Percentiles rank a stretch among this genome's conserved stretches.
Conservation (phyloP, 2,797 vertebrate genomes). For the Xenentodon cancila region DNA sequence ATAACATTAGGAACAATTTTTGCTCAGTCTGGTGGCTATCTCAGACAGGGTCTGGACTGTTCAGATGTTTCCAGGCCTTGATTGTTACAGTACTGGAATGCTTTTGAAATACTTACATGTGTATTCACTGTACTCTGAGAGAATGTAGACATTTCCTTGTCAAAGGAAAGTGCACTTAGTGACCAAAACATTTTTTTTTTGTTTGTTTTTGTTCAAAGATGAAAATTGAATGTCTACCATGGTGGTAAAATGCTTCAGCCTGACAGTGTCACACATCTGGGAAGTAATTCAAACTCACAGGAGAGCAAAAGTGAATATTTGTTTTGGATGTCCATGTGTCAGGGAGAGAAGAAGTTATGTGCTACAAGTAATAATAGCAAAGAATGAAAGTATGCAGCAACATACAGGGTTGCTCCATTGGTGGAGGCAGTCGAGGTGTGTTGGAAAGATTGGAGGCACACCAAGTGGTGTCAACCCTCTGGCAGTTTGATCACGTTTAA, state of each 20-base stretch:
- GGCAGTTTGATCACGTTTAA: conserved; percentile 27
- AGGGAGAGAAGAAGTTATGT: conserved; percentile 69
- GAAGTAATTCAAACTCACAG: conserved; percentile 52
- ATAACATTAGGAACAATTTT: conserved; percentile 7
- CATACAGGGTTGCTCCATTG: conserved; percentile 30
- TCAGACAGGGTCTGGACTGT: background rate
- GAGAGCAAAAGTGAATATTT: conserved; percentile 70
- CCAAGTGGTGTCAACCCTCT: conserved; percentile 38
- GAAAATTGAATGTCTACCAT: too few species aligned
- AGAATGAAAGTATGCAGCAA: conserved; percentile 47
- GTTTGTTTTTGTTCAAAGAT: too few species aligned
- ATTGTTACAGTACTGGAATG: conserved; percentile 41
- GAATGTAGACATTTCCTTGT: conserved; percentile 4
- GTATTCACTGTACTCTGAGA: conserved; percentile 16
- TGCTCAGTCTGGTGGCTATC: conserved; percentile 15
- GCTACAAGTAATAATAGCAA: conserved; percentile 59
- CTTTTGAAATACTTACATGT: conserved; percentile 31
- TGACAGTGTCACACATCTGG: too few species aligned
- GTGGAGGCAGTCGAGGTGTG: conserved; percentile 32
- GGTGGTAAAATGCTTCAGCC: too few species aligned
- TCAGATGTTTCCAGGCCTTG: conserved; percentile 43
- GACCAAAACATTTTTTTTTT: conserved; percentile 8
- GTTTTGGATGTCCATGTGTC: conserved; percentile 70
- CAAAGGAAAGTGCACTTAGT: conserved; percentile 30
- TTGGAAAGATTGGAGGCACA: conserved; percentile 31